Evolutionary conservation across 2,113 vertebrate genomes (phyloP), one percentile per base, ranked within the genome.

Genomic region (Sphaerodactylus townsendi): DNA sequence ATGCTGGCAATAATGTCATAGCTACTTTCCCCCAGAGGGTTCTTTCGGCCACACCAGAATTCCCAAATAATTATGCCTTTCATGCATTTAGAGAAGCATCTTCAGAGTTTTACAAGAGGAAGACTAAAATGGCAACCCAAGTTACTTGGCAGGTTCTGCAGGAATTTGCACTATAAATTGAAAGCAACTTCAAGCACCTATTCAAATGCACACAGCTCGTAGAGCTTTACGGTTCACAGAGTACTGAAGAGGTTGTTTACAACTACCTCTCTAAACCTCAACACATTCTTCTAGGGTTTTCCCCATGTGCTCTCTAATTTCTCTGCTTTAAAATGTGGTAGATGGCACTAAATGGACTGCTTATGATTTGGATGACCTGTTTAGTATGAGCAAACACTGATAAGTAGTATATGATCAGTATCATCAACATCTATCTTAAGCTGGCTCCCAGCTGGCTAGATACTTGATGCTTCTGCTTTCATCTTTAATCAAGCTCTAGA

Each of bases 401-500:
- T 5, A 53, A 17, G 14, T 69, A 35, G 23, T 25, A 25, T 5
- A 23, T 39, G 33, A 10, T 25, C 3, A 7, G 13, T 5, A 35
- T 39, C n/a, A 10, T 13, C 50, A 35, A 77, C 25, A 59, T 35
- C 8, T 3, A 10, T 53, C 75, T 39, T 14, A 33, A 23, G 23
- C 35, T 59, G 53, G 33, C 21, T 25, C 37, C n/a, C 50, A 77
- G 5, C 59, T 59, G 53, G 48, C 33, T 35, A 37, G 48, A 48
- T 25, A 23, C 4, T 37, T 33, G 19, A 72, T 25, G 33, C 66
- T 33, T 69, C 8, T 2, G 4, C 33, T 35, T 64, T 1, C 0
- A n/a, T n/a, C 0, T 0, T 0, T 1, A 0, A 48, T 53, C 6
- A 48, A 35, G 23, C 2, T 10, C 28, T 1, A 53, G 65, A n/a